These are phyloP conservation scores for Coturnix japonica DNA, from an alignment of 2,113 vertebrate genomes.

Conservation along the genomic window DNA sequence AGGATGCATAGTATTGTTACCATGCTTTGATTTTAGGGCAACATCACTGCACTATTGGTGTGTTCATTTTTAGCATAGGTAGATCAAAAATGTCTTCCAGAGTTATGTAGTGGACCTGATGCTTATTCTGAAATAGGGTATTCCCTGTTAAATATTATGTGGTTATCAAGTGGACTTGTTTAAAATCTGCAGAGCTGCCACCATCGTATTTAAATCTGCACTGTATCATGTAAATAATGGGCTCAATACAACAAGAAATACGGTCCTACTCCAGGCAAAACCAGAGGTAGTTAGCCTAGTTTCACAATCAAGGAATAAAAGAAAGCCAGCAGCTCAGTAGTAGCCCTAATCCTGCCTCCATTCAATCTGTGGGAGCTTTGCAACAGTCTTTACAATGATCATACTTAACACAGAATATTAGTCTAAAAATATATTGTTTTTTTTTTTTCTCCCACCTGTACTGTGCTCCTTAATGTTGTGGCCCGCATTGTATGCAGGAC, in stretches of 20 bases:
- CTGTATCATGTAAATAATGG: neutral
- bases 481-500: neutral
- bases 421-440: neutral
- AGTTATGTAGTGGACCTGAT: neutral
- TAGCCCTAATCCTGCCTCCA: neutral
- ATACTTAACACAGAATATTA: neutral
- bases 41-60: neutral
- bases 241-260: neutral
- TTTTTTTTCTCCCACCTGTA: neutral
- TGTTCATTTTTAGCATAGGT: neutral
- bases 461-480: neutral
- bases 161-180: neutral
- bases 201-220: neutral
- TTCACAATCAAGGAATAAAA: neutral
- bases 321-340: neutral
- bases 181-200: neutral
- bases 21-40: neutral
- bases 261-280: neutral
- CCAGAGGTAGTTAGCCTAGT: neutral
- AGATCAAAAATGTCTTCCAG: neutral
- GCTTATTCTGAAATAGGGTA: neutral
- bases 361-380: neutral
- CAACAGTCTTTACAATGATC: neutral
- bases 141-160: neutral
- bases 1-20: neutral